Evolutionary conservation across 2,113 vertebrate genomes (phyloP).

Genomic region (Cacatua alba): DNA sequence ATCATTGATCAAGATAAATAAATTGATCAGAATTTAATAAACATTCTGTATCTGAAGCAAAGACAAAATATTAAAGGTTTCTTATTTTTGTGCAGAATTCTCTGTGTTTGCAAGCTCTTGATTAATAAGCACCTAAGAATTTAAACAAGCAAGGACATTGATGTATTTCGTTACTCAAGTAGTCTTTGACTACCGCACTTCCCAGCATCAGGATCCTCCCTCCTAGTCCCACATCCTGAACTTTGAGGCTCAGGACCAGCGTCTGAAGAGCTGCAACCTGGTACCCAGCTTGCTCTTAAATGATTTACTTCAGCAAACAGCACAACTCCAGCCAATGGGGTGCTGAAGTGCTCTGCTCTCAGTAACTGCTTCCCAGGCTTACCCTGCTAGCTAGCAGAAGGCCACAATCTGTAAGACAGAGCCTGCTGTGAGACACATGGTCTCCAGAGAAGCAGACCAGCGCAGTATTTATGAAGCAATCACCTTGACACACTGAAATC

Average conservation of each 20-base stretch:
- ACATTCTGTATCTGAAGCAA: not conserved
- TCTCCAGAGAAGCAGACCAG: not conserved
- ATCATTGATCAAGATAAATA: not conserved
- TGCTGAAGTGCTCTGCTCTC: not conserved
- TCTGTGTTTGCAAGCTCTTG: not conserved
- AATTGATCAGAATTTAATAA: not conserved
- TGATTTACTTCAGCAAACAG: not conserved
- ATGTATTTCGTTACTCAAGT: not conserved
- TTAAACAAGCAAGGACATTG: not conserved
- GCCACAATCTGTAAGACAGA: not conserved
- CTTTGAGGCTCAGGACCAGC: not conserved
- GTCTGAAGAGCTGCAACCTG: not conserved
- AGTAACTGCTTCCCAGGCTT: not conserved
- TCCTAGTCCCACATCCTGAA: not conserved
- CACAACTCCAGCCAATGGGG: not conserved
- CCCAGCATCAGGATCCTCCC: not conserved
- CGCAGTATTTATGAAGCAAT: constrained; percentile 28
- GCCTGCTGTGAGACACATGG: not conserved
- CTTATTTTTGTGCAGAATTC: not conserved
- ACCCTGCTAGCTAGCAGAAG: not conserved
- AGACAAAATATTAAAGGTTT: not conserved
- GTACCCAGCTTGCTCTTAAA: not conserved
- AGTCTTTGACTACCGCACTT: not conserved
- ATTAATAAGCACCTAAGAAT: not conserved
- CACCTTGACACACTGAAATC: constrained; percentile 27